Evolutionary conservation across 2,113 vertebrate species (phyloP).

Genomic region (Thamnaconus septentrionalis): DNA sequence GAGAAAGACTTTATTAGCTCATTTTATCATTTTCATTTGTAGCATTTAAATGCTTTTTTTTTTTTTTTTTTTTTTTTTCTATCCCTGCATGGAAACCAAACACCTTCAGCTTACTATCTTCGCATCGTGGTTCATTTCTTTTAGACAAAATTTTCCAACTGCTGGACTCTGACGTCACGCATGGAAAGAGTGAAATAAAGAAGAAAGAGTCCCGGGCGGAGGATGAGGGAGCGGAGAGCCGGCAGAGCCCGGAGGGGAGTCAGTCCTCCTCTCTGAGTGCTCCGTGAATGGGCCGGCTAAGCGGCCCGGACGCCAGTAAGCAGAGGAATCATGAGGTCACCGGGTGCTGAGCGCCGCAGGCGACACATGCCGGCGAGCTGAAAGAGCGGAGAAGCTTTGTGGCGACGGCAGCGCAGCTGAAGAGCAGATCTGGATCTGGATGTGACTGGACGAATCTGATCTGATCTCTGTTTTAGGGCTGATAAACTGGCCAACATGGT

Average conservation of each 20-base stretch:
- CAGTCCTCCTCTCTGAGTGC: slow-evolving; percentile 41
- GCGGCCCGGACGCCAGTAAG: slow-evolving; percentile 39
- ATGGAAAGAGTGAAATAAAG: slow-evolving; percentile 13
- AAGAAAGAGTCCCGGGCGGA: slow-evolving; percentile 25
- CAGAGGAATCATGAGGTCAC: slow-evolving; percentile 30
- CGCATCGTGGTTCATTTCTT: slow-evolving; percentile 29
- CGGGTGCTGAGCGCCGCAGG: slow-evolving; percentile 10
- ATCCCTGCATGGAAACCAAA: slow-evolving; percentile 32
- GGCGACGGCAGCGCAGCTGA: slow-evolving; percentile 20
- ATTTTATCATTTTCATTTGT: slow-evolving; percentile 28
- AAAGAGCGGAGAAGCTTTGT: slow-evolving; percentile 43
- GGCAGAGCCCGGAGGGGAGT: slow-evolving; percentile 24
- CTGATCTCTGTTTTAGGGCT: no score
- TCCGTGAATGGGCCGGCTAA: slow-evolving; percentile 42
- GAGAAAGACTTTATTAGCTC: slow-evolving; percentile 28
- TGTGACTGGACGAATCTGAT: background rate
- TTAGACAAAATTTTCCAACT: slow-evolving; percentile 39
- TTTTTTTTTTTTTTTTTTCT: slow-evolving; percentile 8
- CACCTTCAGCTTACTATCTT: slow-evolving; percentile 49
- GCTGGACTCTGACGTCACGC: slow-evolving; percentile 36
- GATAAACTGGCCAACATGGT: no score
- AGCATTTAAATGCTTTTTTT: background rate
- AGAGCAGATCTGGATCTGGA: slow-evolving; percentile 44
- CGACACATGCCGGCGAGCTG: slow-evolving; percentile 14
- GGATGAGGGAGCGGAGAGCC: slow-evolving; percentile 27